Conservation (phyloP, 1,140 invertebrate species). For the silkworm (Bombyx mori) region DNA sequence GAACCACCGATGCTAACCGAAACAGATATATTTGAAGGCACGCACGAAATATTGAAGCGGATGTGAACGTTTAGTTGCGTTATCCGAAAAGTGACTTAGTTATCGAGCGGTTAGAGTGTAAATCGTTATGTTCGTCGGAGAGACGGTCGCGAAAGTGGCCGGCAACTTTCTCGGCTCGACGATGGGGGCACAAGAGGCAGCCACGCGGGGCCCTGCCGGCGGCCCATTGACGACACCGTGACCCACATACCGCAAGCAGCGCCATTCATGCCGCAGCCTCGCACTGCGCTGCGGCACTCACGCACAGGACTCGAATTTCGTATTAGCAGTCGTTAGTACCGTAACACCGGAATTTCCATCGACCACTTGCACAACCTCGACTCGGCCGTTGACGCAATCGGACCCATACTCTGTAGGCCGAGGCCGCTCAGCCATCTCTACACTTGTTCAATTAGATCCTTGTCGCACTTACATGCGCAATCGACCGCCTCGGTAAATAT, state of each 20-base stretch:
- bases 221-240: slow-evolving; percentile 67
- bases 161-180: slow-evolving; percentile 60
- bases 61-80: slow-evolving; percentile 52
- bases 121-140: slow-evolving; percentile 29
- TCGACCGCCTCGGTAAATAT: slow-evolving; percentile 11
- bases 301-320: slow-evolving; percentile 42
- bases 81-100: slow-evolving; percentile 54
- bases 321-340: slow-evolving; percentile 24
- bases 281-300: slow-evolving; percentile 22
- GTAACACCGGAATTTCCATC: slow-evolving; percentile 51
- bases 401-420: slow-evolving; percentile 31
- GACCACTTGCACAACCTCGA: slow-evolving; percentile 56
- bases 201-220: slow-evolving; percentile 51
- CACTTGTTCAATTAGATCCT: slow-evolving; percentile 68
- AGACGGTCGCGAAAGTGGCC: slow-evolving; percentile 61
- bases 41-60: slow-evolving; percentile 59
- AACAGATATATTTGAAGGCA: slow-evolving; percentile 44
- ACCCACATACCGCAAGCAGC: slow-evolving; percentile 53
- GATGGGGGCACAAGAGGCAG: slow-evolving; percentile 54
- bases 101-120: slow-evolving; percentile 46
- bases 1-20: slow-evolving; percentile 17
- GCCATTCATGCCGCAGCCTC: slow-evolving; percentile 65
- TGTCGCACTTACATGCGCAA: slow-evolving; percentile 27
- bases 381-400: slow-evolving; percentile 61
- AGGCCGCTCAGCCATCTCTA: slow-evolving; percentile 52